phyloP scores from a whole-genome alignment of 2,797 vertebrate species.

The Macroramphosus scolopax region DNA sequence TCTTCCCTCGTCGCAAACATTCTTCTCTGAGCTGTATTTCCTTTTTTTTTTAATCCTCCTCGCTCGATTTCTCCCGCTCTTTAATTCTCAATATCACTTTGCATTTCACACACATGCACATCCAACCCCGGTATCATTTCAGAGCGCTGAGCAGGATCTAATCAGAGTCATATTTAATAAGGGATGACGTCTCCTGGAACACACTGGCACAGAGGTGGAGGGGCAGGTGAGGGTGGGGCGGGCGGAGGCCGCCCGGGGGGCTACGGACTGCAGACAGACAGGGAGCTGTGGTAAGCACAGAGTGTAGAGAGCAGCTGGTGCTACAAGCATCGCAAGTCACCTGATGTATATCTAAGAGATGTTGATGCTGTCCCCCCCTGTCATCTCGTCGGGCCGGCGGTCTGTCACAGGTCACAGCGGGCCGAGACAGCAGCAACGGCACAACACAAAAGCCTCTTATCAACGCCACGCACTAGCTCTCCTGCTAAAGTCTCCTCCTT shows the following conservation, averaged over 20 bases:
- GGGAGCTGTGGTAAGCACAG: not conserved
- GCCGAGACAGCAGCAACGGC: no score
- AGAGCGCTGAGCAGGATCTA: conserved; percentile 10
- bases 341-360: no score
- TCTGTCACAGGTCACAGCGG: no score
- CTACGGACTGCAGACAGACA: not conserved
- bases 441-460: no score
- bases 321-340: no score
- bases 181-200: conserved; percentile 12
- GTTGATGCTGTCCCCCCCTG: no score
- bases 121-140: conserved; percentile 9
- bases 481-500: no score
- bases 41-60: not conserved
- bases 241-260: no score
- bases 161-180: conserved; percentile 18
- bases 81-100: conserved; percentile 1
- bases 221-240: not conserved
- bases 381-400: no score
- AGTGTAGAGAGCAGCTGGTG: not conserved
- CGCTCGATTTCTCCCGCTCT: not conserved
- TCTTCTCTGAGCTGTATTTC: not conserved
- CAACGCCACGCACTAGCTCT: no score
- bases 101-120: conserved; percentile 9
- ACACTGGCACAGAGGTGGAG: not conserved
- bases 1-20: no score